phyloP scores from a whole-genome alignment of 2,113 vertebrate species.

The Apodemus sylvaticus region DNA sequence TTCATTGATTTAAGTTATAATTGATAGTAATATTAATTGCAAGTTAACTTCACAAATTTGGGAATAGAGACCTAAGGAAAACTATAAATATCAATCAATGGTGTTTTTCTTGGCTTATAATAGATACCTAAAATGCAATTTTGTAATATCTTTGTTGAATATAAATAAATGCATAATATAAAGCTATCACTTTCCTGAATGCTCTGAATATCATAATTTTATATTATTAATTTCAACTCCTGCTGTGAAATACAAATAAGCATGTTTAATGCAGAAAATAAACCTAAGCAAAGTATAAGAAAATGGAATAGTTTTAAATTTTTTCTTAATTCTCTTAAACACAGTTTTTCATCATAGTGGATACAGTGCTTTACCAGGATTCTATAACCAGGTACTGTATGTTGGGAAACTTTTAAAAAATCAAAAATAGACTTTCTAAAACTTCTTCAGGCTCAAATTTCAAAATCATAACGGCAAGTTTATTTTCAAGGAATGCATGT shows the following conservation, averaged over 20 bases:
- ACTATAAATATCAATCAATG: too few species aligned
- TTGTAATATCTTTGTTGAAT: not conserved
- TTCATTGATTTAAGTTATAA: not conserved
- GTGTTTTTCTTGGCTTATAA: not conserved
- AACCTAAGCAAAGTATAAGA: not conserved
- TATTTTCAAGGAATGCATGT: not conserved
- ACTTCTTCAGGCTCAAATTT: not conserved
- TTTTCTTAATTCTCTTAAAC: not conserved
- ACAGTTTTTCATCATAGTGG: not conserved
- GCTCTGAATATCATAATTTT: not conserved
- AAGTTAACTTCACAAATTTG: not conserved
- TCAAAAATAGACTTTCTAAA: not conserved
- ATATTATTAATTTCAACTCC: not conserved
- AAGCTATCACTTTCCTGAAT: not conserved
- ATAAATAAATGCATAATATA: not conserved
- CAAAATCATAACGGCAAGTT: not conserved
- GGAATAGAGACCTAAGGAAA: not conserved
- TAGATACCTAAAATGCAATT: not conserved
- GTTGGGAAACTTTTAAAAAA: not conserved
- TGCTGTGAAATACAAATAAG: not conserved
- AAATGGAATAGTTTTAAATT: not conserved
- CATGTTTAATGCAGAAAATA: not conserved
- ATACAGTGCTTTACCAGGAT: not conserved
- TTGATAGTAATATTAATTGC: not conserved
- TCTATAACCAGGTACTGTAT: not conserved